Evolutionary conservation across 2,113 vertebrate species (phyloP), one percentile per base, ranked within the genome.

Genomic region (Circaetus gallicus): DNA sequence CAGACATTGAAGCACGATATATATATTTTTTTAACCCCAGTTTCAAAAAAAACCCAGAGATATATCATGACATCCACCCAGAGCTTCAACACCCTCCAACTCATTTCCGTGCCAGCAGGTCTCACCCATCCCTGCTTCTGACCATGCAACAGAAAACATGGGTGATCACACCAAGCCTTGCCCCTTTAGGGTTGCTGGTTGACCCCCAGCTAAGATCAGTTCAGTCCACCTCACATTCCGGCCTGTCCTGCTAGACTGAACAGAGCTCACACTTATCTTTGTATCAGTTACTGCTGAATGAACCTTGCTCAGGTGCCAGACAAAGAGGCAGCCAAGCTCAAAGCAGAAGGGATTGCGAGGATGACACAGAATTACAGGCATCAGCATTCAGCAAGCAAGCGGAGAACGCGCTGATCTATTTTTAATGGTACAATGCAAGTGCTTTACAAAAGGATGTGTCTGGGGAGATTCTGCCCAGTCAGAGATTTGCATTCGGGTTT

Each of bases 281-380:
- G 3, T 56, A 81, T 38, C 61, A 58, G 58, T 84, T 70, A 77
- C 77, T 94, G 82, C 85, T 97, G 95, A 96, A 93, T 81, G 95
- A 97, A 96, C 96, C 87, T 95, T 84, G 87, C 86, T 72, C 95
- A 96, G 96, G 96, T 96, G 96, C 91, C 94, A 96, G 78, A 97
- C 94, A 97, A 93, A 89, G 86, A 95, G 92, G 83, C 78, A 96
- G 89, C 71, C 91, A 55, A 93, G 74, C 91, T 92, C 80, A 67
- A 86, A 95, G 95, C 86, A 87, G 89, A 95, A 74, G 29, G 86
- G 92, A 94, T 87, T 96, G 95, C 0, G 43, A 95, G 84, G 89
- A 86, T 93, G 93, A 97, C 94, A 90, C 66, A 85, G 73, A 96
- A 94, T 74, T 88, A 91, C 74, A 94, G 66, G 85, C 89, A 95